phyloP scores from a whole-genome alignment of 2,888 invertebrate genomes.

The Himalopsyche anomala region DNA sequence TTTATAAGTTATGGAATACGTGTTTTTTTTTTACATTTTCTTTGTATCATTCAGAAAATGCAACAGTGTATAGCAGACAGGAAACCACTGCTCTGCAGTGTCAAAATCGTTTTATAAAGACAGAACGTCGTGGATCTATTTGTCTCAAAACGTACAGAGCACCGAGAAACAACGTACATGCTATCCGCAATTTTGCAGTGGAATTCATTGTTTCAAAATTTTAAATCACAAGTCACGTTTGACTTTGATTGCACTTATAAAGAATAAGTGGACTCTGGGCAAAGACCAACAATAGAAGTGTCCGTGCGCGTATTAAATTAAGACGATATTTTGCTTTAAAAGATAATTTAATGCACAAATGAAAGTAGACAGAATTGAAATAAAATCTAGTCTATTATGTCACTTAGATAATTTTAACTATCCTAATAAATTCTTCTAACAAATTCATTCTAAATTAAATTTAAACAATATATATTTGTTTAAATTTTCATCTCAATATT shows the following conservation, averaged over 20 bases:
- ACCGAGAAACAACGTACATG: neutral
- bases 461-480: too few relatives aligned
- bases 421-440: too few relatives aligned
- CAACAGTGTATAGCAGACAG: too few relatives aligned
- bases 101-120: conserved; percentile 6
- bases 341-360: neutral
- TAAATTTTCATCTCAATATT: too few relatives aligned
- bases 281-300: conserved; percentile 40
- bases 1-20: too few relatives aligned
- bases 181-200: neutral
- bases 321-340: neutral
- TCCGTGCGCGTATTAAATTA: conserved; percentile 23
- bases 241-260: conserved; percentile 39
- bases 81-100: too few relatives aligned
- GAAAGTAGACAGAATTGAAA: neutral
- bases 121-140: neutral
- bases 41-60: too few relatives aligned
- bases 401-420: too few relatives aligned
- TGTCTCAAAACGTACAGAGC: neutral
- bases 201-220: conserved; percentile 14
- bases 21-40: too few relatives aligned
- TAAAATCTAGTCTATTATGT: too few relatives aligned
- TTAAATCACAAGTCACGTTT: conserved; percentile 44
- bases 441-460: too few relatives aligned
- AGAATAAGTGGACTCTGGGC: conserved; percentile 14